Evolutionary conservation across 2,888 invertebrate genomes (phyloP).

Genomic region (Merodon equestris): DNA sequence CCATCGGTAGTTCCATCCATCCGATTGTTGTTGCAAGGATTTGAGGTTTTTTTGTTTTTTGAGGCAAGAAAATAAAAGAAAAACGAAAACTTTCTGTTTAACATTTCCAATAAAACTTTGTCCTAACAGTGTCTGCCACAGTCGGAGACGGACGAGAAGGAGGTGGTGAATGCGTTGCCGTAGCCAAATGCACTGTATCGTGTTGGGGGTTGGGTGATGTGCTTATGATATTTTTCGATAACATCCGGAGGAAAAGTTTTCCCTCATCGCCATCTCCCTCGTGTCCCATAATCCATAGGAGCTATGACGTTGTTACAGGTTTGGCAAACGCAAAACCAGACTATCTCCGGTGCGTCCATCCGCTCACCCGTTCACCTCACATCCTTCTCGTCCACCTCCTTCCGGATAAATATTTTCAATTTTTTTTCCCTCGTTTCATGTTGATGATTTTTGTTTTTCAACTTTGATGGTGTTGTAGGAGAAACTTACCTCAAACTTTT

Average conservation of each 20-base stretch:
- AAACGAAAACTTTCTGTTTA: conserved; percentile 60
- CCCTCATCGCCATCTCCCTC: conserved; percentile 36
- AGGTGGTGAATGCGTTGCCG: conserved; percentile 31
- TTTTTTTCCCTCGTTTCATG: neutral
- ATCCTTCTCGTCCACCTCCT: conserved; percentile 10
- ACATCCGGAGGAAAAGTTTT: conserved; percentile 65
- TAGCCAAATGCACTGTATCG: no score
- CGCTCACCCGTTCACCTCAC: conserved; percentile 28
- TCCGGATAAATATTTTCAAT: conserved; percentile 49
- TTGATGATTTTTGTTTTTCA: conserved; percentile 15
- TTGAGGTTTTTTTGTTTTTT: neutral
- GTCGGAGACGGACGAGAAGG: neutral
- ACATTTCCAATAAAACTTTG: conserved; percentile 69
- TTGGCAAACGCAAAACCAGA: conserved; percentile 46
- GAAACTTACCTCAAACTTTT: conserved; percentile 85
- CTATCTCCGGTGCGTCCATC: conserved; percentile 43
- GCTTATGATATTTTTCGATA: conserved; percentile 43
- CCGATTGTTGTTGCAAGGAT: conserved; percentile 16
- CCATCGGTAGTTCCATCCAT: neutral
- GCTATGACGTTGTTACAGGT: neutral
- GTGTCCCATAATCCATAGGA: no score
- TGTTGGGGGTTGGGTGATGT: no score
- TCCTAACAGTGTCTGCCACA: conserved; percentile 30
- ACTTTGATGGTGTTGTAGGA: no score
- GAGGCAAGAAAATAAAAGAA: conserved; percentile 9